Evolutionary conservation across 2,888 invertebrate genomes (phyloP).

Genomic region (Axea sp.): DNA sequence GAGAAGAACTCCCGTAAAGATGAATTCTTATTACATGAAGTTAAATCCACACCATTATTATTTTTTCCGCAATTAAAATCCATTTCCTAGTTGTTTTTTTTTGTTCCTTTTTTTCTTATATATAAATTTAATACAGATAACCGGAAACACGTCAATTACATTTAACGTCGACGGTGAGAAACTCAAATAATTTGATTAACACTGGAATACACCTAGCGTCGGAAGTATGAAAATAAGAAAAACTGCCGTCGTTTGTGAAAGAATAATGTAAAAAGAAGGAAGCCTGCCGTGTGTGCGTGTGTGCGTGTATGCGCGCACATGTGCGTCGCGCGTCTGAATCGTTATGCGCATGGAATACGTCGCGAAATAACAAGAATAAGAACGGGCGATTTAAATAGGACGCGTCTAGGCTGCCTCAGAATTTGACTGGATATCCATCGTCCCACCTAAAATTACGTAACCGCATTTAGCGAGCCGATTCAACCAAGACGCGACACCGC

Average conservation of each 20-base stretch:
- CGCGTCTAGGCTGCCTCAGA: constrained; percentile 59
- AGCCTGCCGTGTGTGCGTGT: neutral
- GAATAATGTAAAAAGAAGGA: constrained; percentile 21
- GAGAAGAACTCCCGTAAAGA: too few species aligned
- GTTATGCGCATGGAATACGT: constrained; percentile 14
- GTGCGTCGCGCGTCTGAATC: constrained; percentile 11
- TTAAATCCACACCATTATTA: too few species aligned
- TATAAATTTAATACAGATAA: too few species aligned
- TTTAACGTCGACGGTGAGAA: too few species aligned
- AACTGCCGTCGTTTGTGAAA: neutral
- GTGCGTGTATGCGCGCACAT: too few species aligned
- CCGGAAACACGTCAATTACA: too few species aligned
- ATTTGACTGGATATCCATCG: constrained; percentile 68
- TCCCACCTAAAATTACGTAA: constrained; percentile 74
- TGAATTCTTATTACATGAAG: too few species aligned
- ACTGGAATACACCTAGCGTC: too few species aligned
- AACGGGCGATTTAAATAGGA: constrained; percentile 61
- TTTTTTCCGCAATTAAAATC: too few species aligned
- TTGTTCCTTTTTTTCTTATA: too few species aligned
- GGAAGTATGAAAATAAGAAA: constrained; percentile 3
- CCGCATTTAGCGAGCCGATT: constrained; percentile 73
- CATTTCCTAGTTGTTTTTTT: too few species aligned
- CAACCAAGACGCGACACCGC: constrained; percentile 63
- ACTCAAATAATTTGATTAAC: too few species aligned
- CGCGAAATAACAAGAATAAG: constrained; percentile 28